phyloP scores from a whole-genome alignment of 2,888 invertebrate genomes.

The Mantis religiosa region DNA sequence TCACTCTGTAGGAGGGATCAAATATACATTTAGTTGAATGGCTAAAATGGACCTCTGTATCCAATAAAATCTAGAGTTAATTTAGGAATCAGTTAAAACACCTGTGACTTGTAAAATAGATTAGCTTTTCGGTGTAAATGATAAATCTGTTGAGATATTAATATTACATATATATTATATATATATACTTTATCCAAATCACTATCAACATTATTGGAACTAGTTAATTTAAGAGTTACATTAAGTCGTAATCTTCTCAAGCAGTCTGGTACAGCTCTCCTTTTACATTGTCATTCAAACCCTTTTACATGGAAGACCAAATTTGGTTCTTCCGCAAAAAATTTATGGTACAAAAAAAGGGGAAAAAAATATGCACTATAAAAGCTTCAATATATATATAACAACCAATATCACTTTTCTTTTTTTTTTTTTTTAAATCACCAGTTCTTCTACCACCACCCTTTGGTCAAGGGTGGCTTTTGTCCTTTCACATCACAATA shows the following conservation, averaged over 20 bases:
- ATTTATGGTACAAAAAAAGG: constrained; percentile 9
- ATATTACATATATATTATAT: neutral
- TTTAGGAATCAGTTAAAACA: neutral
- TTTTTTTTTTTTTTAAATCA: neutral
- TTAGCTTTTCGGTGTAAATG: neutral
- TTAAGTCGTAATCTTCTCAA: neutral
- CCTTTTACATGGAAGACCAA: neutral
- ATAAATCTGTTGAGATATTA: neutral
- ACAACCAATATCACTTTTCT: constrained; percentile 8
- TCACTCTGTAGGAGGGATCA: neutral
- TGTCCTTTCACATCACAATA: neutral
- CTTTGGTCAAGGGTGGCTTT: neutral
- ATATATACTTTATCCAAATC: neutral
- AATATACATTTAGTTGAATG: neutral
- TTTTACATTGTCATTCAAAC: neutral
- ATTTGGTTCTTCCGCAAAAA: neutral
- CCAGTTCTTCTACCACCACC: neutral
- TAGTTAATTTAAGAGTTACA: neutral
- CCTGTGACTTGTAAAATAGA: neutral
- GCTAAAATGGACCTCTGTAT: neutral
- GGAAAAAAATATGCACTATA: constrained; percentile 9
- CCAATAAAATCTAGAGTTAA: neutral
- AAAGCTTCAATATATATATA: constrained; percentile 10
- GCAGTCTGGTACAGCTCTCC: constrained; percentile 5
- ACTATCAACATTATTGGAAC: neutral